Evolutionary conservation across 1,140 invertebrate genomes (phyloP).

Genomic region (Agraylea sexmaculata): DNA sequence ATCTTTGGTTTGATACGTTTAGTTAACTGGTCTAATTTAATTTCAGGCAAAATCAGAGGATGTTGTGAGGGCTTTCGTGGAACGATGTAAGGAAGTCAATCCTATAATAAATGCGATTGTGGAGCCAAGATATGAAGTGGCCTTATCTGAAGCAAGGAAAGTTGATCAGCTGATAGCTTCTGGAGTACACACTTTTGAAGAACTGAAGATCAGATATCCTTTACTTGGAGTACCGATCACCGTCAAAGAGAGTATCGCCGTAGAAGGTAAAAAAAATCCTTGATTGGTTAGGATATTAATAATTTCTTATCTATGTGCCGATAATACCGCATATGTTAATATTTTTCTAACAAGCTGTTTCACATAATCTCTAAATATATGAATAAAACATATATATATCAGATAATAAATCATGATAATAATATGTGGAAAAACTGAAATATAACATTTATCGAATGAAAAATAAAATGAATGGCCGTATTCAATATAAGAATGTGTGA

Average conservation of each 20-base stretch:
- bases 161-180: slow-evolving; percentile 37
- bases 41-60: slow-evolving; percentile 44
- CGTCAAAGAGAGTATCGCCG: slow-evolving; percentile 54
- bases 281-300: slow-evolving; percentile 5
- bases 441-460: too few relatives aligned
- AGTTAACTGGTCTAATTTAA: slow-evolving; percentile 2
- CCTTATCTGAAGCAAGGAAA: slow-evolving; percentile 44
- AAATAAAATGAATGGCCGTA: too few relatives aligned
- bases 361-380: too few relatives aligned
- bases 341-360: too few relatives aligned
- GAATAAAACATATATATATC: too few relatives aligned
- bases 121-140: slow-evolving; percentile 49
- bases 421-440: too few relatives aligned
- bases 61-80: slow-evolving; percentile 51
- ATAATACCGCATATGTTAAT: too few relatives aligned
- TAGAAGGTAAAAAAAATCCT: slow-evolving; percentile 41
- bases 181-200: slow-evolving; percentile 30
- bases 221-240: slow-evolving; percentile 54
- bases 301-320: too few relatives aligned
- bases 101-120: slow-evolving; percentile 57
- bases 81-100: slow-evolving; percentile 53
- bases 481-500: too few relatives aligned
- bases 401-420: too few relatives aligned
- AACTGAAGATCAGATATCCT: slow-evolving; percentile 42
- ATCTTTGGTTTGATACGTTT: slow-evolving; percentile 1